phyloP scores from a whole-genome alignment of 2,888 invertebrate species.

The Diaprepes abbreviatus region DNA sequence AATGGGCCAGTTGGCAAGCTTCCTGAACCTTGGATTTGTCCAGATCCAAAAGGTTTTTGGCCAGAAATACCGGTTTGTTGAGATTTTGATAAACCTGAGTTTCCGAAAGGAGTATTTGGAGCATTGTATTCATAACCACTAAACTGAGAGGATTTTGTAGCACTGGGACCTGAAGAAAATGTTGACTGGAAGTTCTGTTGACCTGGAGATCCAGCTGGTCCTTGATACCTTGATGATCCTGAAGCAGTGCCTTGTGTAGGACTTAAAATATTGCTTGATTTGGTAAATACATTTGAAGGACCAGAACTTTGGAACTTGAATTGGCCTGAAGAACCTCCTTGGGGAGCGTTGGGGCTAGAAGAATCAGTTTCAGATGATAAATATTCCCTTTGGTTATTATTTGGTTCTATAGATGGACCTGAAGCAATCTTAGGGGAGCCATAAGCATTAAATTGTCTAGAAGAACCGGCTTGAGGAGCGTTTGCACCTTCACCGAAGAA shows the following conservation, averaged over 20 bases:
- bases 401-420: too few species aligned
- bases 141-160: background rate
- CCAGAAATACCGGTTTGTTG: background rate
- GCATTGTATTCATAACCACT: slow-evolving; percentile 39
- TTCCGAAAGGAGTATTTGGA: slow-evolving; percentile 17
- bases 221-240: background rate
- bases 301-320: background rate
- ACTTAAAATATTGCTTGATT: too few species aligned
- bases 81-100: background rate
- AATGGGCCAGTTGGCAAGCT: background rate
- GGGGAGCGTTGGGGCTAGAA: background rate
- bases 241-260: too few species aligned
- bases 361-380: too few species aligned
- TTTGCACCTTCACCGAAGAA: background rate
- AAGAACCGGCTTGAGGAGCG: background rate
- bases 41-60: too few species aligned
- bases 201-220: background rate
- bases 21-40: background rate
- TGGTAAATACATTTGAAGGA: background rate
- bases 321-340: background rate
- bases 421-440: too few species aligned
- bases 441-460: background rate
- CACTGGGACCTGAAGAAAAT: background rate
- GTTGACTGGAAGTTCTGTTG: background rate
- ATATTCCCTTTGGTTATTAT: too few species aligned